Conservation (phyloP, 2,888 invertebrate genomes). For the Spisula subtruncata region DNA sequence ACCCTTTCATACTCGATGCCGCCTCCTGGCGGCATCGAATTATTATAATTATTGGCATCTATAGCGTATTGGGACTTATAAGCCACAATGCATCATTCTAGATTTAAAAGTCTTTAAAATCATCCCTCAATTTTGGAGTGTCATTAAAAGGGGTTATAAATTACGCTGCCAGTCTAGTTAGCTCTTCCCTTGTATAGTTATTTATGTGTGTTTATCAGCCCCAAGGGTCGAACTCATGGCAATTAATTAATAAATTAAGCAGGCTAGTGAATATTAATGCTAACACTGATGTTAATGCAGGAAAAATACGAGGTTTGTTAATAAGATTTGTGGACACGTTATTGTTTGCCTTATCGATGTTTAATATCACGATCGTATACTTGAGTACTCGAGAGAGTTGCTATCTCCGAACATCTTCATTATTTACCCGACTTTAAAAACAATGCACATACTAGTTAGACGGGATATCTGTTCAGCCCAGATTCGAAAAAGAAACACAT, state of each 20-base stretch:
- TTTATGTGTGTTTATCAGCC: neutral
- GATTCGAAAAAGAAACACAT: no score
- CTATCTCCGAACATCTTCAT: neutral
- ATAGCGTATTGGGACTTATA: no score
- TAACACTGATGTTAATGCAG: neutral
- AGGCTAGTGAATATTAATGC: constrained; percentile 22
- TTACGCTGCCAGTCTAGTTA: neutral
- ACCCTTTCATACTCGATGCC: no score
- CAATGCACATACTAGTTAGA: neutral
- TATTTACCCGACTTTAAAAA: neutral
- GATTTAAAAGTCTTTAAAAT: neutral
- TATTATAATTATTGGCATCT: no score
- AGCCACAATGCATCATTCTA: no score
- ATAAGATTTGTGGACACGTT: constrained; percentile 3
- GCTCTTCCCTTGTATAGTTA: neutral
- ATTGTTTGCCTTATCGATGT: neutral
- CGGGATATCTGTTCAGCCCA: no score
- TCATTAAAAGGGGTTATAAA: neutral
- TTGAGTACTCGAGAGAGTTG: neutral
- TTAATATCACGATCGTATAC: constrained; percentile 4
- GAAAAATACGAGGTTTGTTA: neutral
- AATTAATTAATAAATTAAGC: neutral
- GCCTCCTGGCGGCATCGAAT: no score
- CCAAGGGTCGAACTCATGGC: neutral
- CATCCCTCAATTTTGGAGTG: neutral